These are phyloP conservation scores for Chiloscyllium punctatum DNA, from an alignment of 2,797 vertebrate genomes.

Conservation along the genomic window DNA sequence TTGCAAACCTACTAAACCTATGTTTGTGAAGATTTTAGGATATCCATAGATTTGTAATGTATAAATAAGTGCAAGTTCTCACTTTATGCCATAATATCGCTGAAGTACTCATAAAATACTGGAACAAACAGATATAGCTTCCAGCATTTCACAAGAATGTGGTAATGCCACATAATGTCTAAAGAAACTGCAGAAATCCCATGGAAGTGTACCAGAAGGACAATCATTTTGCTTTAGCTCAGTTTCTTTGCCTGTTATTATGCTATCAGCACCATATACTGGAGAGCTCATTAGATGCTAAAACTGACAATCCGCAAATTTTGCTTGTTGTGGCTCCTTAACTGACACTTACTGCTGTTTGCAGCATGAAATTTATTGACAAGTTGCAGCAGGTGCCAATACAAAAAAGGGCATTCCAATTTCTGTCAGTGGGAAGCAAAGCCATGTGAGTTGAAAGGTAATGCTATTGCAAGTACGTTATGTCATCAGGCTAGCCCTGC, in stretches of 20 bases:
- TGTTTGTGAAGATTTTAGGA: not conserved
- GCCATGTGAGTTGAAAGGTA: not conserved
- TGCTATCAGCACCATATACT: not conserved
- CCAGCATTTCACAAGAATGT: not conserved
- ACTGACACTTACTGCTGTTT: constrained; percentile 1
- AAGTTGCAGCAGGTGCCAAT: constrained; percentile 3
- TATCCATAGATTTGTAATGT: not conserved
- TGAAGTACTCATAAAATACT: not conserved
- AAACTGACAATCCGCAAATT: not conserved
- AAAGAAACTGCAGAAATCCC: not conserved
- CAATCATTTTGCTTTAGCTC: not conserved
- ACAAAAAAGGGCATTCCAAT: constrained; percentile 17
- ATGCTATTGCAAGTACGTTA: not conserved
- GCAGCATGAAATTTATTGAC: constrained; percentile 32
- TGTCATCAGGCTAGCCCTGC: not conserved
- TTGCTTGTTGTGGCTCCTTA: not conserved
- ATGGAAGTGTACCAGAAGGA: not conserved
- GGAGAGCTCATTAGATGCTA: constrained; percentile 17
- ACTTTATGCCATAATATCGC: not conserved
- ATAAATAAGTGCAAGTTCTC: not conserved
- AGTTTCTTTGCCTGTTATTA: not conserved
- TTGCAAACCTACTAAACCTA: not conserved
- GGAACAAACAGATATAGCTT: not conserved
- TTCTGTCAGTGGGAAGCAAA: not conserved
- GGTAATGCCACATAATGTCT: not conserved